Evolutionary conservation across 2,113 vertebrate genomes (phyloP).

Genomic region (Trichomycterus rosablanca): DNA sequence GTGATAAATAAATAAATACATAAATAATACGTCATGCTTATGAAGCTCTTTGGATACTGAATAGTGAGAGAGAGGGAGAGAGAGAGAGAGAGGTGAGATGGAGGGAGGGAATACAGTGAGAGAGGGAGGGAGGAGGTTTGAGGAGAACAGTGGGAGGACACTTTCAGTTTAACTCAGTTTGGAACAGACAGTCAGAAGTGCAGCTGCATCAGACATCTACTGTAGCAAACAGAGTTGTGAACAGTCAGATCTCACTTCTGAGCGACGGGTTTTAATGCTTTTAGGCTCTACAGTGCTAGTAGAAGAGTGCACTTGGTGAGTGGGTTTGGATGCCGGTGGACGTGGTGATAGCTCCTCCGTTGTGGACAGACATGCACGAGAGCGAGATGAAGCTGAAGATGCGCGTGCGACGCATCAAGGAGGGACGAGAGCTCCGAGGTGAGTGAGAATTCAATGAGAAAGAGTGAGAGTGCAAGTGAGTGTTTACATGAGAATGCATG

Average conservation of each 20-base stretch:
- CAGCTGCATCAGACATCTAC: conserved; percentile 14
- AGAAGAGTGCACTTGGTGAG: conserved; percentile 27
- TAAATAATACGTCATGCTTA: too few species aligned
- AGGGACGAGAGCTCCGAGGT: conserved; percentile 83
- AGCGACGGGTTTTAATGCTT: neutral
- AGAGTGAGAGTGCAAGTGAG: neutral
- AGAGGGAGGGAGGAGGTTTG: conserved; percentile 56
- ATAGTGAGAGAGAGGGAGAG: conserved; percentile 59
- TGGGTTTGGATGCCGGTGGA: conserved; percentile 77
- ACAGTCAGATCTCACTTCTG: too few species aligned
- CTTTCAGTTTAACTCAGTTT: conserved; percentile 58
- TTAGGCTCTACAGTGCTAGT: neutral
- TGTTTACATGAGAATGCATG: neutral
- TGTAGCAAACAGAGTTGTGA: neutral
- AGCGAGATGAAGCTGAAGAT: conserved; percentile 89
- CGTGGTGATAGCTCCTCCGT: conserved; percentile 73
- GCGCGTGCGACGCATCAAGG: conserved; percentile 83
- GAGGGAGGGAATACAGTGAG: conserved; percentile 52
- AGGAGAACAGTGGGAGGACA: conserved; percentile 71
- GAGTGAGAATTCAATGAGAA: conserved; percentile 17
- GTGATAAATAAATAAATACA: too few species aligned
- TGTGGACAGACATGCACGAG: conserved; percentile 81
- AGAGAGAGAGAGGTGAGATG: conserved; percentile 61
- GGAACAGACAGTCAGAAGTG: conserved; percentile 47
- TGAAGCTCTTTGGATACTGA: too few species aligned